Conservation (phyloP, 2,797 vertebrate genomes). For the Sebastes umbrosus region DNA sequence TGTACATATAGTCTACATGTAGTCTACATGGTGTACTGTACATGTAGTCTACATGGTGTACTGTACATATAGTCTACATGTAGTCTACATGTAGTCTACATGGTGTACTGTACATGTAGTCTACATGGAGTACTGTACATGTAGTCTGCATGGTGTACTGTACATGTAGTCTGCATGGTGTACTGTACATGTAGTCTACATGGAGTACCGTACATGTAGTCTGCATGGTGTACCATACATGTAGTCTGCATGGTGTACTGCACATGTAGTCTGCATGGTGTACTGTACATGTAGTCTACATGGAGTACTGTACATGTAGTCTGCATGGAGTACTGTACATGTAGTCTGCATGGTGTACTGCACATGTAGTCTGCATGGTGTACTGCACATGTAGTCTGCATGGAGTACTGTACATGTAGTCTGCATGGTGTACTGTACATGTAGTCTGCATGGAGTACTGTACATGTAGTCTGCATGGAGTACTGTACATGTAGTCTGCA, state of each 20-base stretch:
- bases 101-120: too few relatives aligned
- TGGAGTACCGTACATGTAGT: not conserved
- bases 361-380: too few relatives aligned
- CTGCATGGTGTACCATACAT: not conserved
- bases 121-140: too few relatives aligned
- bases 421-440: not conserved
- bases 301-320: not conserved
- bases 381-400: too few relatives aligned
- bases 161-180: not conserved
- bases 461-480: not conserved
- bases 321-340: not conserved
- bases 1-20: too few relatives aligned
- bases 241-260: not conserved
- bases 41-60: too few relatives aligned
- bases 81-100: too few relatives aligned
- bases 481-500: not conserved
- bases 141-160: not conserved
- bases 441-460: not conserved
- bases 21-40: too few relatives aligned
- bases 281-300: not conserved
- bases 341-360: not conserved
- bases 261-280: not conserved
- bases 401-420: too few relatives aligned
- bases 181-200: not conserved
- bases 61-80: too few relatives aligned